phyloP scores from a whole-genome alignment of 2,113 vertebrate species.

The Nymphicus hollandicus region DNA sequence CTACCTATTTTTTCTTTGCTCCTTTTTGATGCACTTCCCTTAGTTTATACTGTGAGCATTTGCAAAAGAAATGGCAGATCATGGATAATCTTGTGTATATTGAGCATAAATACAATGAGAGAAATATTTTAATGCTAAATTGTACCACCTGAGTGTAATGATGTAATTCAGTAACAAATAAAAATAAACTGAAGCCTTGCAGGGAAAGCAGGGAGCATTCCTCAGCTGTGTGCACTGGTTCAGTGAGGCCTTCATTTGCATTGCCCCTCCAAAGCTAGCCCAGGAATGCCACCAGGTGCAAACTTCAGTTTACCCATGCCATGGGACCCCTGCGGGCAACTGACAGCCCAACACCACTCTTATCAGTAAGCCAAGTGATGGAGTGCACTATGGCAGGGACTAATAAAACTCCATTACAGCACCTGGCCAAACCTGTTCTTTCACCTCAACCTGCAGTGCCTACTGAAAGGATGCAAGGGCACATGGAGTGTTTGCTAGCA shows the following conservation, averaged over 20 bases:
- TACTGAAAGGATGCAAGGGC: background rate
- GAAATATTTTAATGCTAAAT: background rate
- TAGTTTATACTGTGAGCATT: background rate
- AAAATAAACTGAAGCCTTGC: background rate
- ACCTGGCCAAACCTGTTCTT: background rate
- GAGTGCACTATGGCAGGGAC: background rate
- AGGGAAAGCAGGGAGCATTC: background rate
- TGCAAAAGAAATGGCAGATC: background rate
- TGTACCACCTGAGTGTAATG: background rate
- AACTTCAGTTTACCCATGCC: background rate
- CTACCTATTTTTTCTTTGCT: background rate
- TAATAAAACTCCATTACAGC: background rate
- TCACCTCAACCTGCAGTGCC: background rate
- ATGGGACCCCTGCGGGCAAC: background rate
- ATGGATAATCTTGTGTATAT: background rate
- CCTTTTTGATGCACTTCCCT: background rate
- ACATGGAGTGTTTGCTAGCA: background rate
- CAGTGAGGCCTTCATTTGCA: background rate
- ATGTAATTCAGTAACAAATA: background rate
- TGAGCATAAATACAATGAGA: background rate
- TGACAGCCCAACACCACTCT: background rate
- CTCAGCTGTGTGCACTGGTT: background rate
- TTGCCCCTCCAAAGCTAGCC: background rate
- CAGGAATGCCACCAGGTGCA: conserved; percentile 1
- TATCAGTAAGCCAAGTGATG: background rate